Conservation (phyloP, 2,113 vertebrate genomes). For the Aptenodytes forsteri region DNA sequence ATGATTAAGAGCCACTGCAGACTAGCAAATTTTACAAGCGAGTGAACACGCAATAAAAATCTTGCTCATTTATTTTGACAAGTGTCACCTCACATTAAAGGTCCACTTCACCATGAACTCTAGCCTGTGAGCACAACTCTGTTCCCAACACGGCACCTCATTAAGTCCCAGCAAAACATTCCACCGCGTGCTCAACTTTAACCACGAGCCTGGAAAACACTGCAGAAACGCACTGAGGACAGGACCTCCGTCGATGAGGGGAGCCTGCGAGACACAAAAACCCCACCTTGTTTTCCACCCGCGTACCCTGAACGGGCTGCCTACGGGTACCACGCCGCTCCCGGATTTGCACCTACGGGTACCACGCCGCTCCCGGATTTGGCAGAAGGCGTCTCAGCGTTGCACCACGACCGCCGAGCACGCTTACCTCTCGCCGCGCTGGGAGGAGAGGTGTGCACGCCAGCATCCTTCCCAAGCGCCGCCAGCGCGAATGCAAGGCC, state of each 20-base stretch:
- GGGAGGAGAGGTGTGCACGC: rapidly evolving
- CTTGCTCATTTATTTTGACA: constrained; percentile 38
- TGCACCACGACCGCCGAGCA: rapidly evolving
- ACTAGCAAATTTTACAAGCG: constrained; percentile 38
- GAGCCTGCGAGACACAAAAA: no score
- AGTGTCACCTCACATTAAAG: constrained; percentile 49
- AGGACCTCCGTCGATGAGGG: rapidly evolving
- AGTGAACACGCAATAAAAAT: constrained; percentile 40
- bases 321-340: rapidly evolving
- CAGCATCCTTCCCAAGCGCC: rapidly evolving
- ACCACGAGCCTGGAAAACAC: not conserved
- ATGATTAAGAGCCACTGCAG: constrained; percentile 52
- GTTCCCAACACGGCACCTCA: not conserved
- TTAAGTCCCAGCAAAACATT: not conserved
- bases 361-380: rapidly evolving
- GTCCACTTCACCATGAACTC: not conserved
- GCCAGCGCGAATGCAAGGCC: rapidly evolving
- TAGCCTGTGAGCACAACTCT: not conserved
- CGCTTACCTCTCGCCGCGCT: not conserved
- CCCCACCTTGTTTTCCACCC: rapidly evolving
- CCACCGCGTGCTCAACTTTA: not conserved
- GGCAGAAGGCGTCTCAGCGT: not conserved
- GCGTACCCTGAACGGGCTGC: rapidly evolving
- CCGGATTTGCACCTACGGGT: no score
- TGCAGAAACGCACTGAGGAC: rapidly evolving